Conservation (phyloP, 2,888 invertebrate genomes). For the Orthonevra nobilis region DNA sequence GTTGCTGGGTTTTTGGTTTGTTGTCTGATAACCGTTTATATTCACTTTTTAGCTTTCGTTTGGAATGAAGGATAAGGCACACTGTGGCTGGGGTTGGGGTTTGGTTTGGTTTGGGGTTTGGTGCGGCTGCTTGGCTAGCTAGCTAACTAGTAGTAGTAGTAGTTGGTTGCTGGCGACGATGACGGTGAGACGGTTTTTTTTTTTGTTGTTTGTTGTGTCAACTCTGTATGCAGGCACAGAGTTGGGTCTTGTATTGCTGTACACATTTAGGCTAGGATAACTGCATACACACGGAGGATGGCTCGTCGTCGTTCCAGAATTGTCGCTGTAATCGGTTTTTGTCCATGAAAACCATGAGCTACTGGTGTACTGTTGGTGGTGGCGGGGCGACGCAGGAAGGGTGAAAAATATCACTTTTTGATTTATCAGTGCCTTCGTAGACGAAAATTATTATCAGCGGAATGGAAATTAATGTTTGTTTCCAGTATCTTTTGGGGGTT, state of each 20-base stretch:
- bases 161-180: background rate
- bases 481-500: conserved; percentile 57
- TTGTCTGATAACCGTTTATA: conserved; percentile 70
- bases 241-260: conserved; percentile 20
- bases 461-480: conserved; percentile 70
- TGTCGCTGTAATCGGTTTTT: conserved; percentile 62
- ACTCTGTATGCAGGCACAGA: conserved; percentile 56
- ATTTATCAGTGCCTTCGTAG: conserved; percentile 71
- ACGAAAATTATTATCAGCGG: conserved; percentile 71
- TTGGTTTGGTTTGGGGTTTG: background rate
- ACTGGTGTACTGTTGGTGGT: conserved; percentile 19
- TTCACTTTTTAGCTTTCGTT: conserved; percentile 71
- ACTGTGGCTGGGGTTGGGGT: conserved; percentile 2
- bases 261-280: conserved; percentile 64
- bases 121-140: conserved; percentile 13
- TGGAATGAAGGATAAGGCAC: conserved; percentile 64
- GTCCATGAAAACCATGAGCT: conserved; percentile 52
- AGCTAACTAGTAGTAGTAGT: conserved; percentile 19
- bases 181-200: conserved; percentile 43
- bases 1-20: conserved; percentile 70
- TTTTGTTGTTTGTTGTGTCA: too few species aligned
- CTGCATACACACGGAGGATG: conserved; percentile 62
- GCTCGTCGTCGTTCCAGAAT: conserved; percentile 49
- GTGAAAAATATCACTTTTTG: conserved; percentile 67
- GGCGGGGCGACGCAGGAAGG: conserved; percentile 9